Percentiles rank a stretch among this genome's conserved stretches.
Conservation (phyloP, 2,113 vertebrate genomes). For the Trinectes maculatus region DNA sequence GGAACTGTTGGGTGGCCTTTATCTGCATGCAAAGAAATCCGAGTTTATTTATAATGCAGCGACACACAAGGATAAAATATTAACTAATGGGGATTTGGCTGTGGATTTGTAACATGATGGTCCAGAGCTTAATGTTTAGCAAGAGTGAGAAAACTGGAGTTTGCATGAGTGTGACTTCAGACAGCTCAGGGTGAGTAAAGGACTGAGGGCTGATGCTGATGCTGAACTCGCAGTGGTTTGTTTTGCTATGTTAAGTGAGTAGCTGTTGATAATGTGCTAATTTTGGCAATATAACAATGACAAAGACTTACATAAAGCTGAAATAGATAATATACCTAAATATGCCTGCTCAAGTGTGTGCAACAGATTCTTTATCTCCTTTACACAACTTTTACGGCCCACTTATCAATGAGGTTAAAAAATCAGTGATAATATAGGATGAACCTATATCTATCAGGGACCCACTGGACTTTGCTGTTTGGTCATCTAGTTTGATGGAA, state of each 20-base stretch:
- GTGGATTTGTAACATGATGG: too few relatives aligned
- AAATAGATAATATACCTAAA: too few relatives aligned
- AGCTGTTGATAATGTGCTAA: too few relatives aligned
- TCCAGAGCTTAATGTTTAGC: too few relatives aligned
- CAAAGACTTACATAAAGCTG: too few relatives aligned
- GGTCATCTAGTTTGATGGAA: slow-evolving; percentile 30
- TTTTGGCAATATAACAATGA: too few relatives aligned
- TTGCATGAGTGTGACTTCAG: too few relatives aligned
- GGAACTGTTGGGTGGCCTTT: not conserved
- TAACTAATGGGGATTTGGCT: not conserved
- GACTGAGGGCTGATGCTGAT: too few relatives aligned
- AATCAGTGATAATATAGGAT: slow-evolving; percentile 42
- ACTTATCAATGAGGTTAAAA: slow-evolving; percentile 32
- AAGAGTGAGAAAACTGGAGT: too few relatives aligned
- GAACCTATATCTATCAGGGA: slow-evolving; percentile 31
- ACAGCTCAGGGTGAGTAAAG: too few relatives aligned
- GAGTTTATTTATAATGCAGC: not conserved
- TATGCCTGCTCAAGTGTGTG: not conserved
- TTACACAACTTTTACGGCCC: slow-evolving; percentile 36
- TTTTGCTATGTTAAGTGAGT: too few relatives aligned
- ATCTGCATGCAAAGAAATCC: not conserved
- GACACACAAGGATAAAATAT: not conserved
- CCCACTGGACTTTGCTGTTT: slow-evolving; percentile 62
- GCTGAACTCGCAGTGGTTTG: too few relatives aligned
- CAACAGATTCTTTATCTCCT: slow-evolving; percentile 42